These are phyloP conservation scores for Rosalia funebris DNA, from an alignment of 2,888 invertebrate species.

Conservation along the genomic window DNA sequence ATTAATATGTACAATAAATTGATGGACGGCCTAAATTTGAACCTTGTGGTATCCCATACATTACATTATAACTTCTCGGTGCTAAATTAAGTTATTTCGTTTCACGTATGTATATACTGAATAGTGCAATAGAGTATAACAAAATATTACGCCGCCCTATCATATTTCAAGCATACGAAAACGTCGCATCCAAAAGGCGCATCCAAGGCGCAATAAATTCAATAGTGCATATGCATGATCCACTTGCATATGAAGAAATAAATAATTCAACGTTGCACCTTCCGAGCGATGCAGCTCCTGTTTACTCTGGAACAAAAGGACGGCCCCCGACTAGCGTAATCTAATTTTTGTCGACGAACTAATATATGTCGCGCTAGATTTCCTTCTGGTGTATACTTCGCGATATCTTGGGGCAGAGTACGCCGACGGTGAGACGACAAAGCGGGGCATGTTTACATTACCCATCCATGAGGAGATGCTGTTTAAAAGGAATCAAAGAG, in stretches of 20 bases:
- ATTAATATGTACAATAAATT: too few relatives aligned
- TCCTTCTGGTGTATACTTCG: neutral
- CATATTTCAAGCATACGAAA: too few relatives aligned
- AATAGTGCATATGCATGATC: neutral
- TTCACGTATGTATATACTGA: too few relatives aligned
- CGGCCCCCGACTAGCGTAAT: neutral
- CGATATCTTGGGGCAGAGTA: too few relatives aligned
- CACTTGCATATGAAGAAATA: neutral
- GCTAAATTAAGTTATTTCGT: too few relatives aligned
- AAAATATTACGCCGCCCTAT: too few relatives aligned
- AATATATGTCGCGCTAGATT: neutral
- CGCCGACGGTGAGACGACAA: conserved; percentile 5
- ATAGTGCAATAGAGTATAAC: too few relatives aligned
- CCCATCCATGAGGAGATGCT: conserved; percentile 3
- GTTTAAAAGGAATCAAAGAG: conserved; percentile 18
- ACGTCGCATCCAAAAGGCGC: too few relatives aligned
- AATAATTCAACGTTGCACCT: neutral
- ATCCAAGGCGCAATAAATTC: too few relatives aligned
- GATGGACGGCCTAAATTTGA: too few relatives aligned
- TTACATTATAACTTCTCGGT: too few relatives aligned
- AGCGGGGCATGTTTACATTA: conserved; percentile 14
- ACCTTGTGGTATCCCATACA: too few relatives aligned
- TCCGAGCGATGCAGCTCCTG: neutral
- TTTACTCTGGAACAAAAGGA: neutral
- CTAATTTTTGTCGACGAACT: neutral